Evolutionary conservation across 2,113 vertebrate genomes (phyloP).

Genomic region (Regulus satrapa): DNA sequence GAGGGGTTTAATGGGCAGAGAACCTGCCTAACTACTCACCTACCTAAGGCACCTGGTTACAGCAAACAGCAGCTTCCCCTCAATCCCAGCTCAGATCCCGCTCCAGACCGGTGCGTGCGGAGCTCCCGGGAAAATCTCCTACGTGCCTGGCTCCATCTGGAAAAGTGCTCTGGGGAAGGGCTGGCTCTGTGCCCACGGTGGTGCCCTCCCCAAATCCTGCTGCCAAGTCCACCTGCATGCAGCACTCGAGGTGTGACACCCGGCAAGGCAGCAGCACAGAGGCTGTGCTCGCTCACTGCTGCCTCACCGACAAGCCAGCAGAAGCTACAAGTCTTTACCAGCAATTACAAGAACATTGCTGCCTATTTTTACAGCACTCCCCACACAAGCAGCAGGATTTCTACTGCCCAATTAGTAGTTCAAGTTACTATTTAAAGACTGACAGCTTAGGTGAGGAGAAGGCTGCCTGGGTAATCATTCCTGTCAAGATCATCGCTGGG

Average conservation of each 20-base stretch:
- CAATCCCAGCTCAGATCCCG: neutral
- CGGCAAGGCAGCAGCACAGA: neutral
- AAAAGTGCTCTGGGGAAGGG: neutral
- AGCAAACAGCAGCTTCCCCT: neutral
- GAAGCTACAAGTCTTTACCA: neutral
- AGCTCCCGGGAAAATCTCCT: neutral
- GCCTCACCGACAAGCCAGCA: neutral
- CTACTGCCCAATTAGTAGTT: slow-evolving; percentile 56
- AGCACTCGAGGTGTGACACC: neutral
- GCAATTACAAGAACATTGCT: slow-evolving; percentile 33
- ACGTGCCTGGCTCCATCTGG: neutral
- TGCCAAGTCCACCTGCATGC: neutral
- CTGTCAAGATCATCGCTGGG: slow-evolving; percentile 24
- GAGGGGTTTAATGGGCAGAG: neutral
- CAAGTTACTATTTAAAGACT: slow-evolving; percentile 58
- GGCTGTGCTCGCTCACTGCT: neutral
- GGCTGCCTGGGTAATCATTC: slow-evolving; percentile 50
- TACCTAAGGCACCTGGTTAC: neutral
- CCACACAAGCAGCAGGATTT: slow-evolving; percentile 22
- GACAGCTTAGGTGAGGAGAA: slow-evolving; percentile 48
- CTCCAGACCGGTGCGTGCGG: neutral
- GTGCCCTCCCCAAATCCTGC: neutral
- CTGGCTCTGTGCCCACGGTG: neutral
- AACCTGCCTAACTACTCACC: slow-evolving; percentile 22
- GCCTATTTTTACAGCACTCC: slow-evolving; percentile 15